Base-by-base conservation (phyloP, 2,888 invertebrate species). In the Melieria picta region DNA sequence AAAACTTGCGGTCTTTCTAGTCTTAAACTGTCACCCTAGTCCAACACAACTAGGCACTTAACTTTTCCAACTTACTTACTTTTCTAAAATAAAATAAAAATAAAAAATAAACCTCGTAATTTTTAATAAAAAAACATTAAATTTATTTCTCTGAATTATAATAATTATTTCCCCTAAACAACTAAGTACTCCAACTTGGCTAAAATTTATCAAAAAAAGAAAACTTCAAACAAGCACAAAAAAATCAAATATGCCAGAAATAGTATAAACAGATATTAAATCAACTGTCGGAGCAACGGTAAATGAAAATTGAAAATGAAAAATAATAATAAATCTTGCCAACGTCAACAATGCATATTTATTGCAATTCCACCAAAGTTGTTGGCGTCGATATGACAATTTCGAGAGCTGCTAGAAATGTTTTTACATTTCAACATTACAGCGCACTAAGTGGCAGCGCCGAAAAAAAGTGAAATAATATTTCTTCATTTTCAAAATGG, bases 401-500 rank as follows among this genome's bases (percentile, higher is more conserved):
- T 43, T 69, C 48, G 62, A 56, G 56, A 63, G 16, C 56, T 10
- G 4, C 9, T 9, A 50, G 50, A 10, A 50, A 50, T 11, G 11
- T 52, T 6, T 11, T 50, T 2, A 50, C 11, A 50, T 10, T 11
- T 10, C 52, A 52, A n/a, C 52, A 30, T 30, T 30, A 30, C 30
- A 30, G 2, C 3, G 30, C 30, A 30, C 30, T 30, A 30, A 30
- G 30, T 30, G 30, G 30, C 30, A 30, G 30, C 30, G 30, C 30
- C 30, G 30, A 30, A 30, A 30, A 30, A 30, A 30, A 30, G 30
- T 30, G 30, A 60, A 46, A 76, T 70, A 77, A 82, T 82, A 81
- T 79, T 79, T 82, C 79, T 81, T 79, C 69, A 80, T 80, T 77
- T 77, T 72, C 47, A 64, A 61, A 72, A 73, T 69, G 74, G 47